Evolutionary conservation across 2,888 invertebrate genomes (phyloP).

Genomic region (Dryomyza anilis): DNA sequence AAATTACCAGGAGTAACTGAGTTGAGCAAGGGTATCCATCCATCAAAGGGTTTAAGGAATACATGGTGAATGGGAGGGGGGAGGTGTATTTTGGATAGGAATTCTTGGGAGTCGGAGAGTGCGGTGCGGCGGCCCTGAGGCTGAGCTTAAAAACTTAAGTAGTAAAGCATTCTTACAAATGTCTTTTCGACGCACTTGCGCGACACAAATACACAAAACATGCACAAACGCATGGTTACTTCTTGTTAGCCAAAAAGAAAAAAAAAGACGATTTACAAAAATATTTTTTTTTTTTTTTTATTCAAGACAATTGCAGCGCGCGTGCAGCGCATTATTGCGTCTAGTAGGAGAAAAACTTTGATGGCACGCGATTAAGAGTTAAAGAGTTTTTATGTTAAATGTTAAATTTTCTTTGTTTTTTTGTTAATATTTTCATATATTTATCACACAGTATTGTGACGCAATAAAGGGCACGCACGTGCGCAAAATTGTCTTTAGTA

Average conservation of each 20-base stretch:
- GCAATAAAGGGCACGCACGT: slow-evolving; percentile 10
- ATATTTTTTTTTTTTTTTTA: too few species aligned
- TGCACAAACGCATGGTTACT: too few species aligned
- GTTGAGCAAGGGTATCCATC: too few species aligned
- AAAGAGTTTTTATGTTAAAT: too few species aligned
- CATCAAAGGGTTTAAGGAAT: not conserved
- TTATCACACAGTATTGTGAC: slow-evolving; percentile 23
- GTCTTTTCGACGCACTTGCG: not conserved
- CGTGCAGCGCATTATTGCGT: slow-evolving; percentile 1
- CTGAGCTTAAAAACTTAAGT: too few species aligned
- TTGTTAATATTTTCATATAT: not conserved
- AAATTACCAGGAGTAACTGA: too few species aligned
- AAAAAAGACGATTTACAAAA: too few species aligned
- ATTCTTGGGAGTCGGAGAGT: not conserved
- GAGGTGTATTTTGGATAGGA: not conserved
- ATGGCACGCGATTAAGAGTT: slow-evolving; percentile 26
- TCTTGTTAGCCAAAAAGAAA: too few species aligned
- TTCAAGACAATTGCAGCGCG: not conserved
- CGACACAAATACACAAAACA: not conserved
- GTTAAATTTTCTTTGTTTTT: slow-evolving; percentile 6
- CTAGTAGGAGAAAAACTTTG: slow-evolving; percentile 16
- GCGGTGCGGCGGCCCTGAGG: too few species aligned
- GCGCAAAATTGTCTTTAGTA: too few species aligned
- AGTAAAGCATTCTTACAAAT: not conserved
- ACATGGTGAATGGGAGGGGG: not conserved